These are phyloP conservation scores for Nycticorax nycticorax DNA, from an alignment of 2,113 vertebrate genomes.

Conservation along the genomic window DNA sequence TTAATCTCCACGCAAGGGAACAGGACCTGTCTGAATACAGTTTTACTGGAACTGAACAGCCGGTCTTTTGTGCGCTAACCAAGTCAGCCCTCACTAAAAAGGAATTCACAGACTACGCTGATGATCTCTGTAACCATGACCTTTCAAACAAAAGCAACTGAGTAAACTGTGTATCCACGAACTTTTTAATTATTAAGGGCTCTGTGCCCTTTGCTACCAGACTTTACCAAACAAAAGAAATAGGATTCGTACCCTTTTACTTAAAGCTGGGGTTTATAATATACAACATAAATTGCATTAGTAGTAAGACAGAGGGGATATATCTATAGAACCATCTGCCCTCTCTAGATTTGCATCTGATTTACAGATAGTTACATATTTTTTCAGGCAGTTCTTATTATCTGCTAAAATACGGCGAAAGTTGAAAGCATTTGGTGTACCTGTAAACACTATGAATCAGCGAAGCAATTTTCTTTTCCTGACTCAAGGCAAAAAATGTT, in stretches of 20 bases:
- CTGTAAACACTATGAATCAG: conserved; percentile 25
- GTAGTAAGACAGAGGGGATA: background rate
- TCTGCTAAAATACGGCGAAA: background rate
- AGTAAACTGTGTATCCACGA: background rate
- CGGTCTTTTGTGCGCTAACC: conserved; percentile 13
- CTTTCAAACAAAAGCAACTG: conserved; percentile 21
- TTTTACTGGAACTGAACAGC: conserved; percentile 47
- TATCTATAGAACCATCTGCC: background rate
- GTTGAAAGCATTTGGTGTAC: background rate
- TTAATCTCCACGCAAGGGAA: conserved; percentile 2
- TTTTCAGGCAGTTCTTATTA: background rate
- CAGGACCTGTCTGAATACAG: conserved; percentile 9
- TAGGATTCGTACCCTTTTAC: background rate
- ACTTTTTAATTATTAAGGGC: background rate
- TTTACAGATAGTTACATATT: background rate
- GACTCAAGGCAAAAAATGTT: background rate
- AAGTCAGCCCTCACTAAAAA: background rate
- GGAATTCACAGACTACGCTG: background rate
- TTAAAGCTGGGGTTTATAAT: background rate
- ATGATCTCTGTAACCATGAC: background rate
- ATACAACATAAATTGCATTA: background rate
- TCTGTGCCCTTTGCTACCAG: background rate
- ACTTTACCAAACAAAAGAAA: background rate
- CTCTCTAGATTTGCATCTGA: background rate
- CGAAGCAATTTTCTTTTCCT: background rate